Percentiles rank a stretch among this genome's conserved stretches.
These are phyloP conservation scores for Phenganax marumi DNA, from an alignment of 92 coral and sea anemone species.

Conservation along the genomic window DNA sequence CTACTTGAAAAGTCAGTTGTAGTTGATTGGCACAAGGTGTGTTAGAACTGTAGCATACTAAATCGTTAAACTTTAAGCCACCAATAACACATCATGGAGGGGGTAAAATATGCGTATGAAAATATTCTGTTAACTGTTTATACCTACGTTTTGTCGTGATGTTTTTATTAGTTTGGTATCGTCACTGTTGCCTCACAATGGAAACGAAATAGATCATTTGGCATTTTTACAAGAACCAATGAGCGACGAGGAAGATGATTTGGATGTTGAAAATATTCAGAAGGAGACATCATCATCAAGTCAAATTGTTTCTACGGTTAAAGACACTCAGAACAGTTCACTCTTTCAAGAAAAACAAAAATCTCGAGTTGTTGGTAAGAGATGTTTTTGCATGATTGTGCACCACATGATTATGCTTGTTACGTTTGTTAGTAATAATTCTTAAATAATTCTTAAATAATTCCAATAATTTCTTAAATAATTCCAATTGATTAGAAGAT, in stretches of 20 bases:
- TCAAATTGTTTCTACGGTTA: conserved; percentile 59
- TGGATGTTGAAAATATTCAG: conserved; percentile 66
- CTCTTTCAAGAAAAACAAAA: conserved; percentile 38
- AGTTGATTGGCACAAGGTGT: no score
- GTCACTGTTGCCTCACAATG: conserved; percentile 56
- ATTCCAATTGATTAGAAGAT: no score
- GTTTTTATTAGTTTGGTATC: conserved; percentile 25
- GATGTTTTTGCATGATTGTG: not conserved
- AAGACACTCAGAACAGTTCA: conserved; percentile 28
- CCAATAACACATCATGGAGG: no score
- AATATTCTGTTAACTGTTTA: not conserved
- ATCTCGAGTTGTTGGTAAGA: not conserved
- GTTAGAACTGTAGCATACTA: no score
- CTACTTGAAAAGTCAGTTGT: no score
- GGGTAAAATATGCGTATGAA: not conserved
- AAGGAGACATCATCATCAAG: conserved; percentile 68
- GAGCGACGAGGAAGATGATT: conserved; percentile 91
- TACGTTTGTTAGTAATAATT: no score
- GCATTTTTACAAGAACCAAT: conserved; percentile 94
- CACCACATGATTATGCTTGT: no score
- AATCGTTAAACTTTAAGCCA: no score
- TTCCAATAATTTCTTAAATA: no score
- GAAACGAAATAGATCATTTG: conserved; percentile 80
- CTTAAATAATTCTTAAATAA: no score
- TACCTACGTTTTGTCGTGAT: conserved; percentile 7